Conservation (phyloP, 2,888 invertebrate species). For the Netelia inedita region DNA sequence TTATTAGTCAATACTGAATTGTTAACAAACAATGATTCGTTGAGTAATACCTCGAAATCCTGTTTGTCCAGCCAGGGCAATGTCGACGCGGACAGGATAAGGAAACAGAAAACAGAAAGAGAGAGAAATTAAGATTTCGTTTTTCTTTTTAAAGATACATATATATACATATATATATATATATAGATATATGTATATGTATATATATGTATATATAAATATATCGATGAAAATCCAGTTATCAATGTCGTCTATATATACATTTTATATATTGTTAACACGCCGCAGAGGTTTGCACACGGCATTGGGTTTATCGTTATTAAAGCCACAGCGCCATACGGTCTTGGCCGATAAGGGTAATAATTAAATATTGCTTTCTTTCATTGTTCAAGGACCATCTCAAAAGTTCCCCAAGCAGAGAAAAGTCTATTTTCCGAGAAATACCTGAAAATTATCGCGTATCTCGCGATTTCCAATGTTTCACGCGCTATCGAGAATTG, state of each 20-base stretch:
- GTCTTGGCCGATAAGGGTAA: slow-evolving; percentile 26
- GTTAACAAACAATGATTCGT: slow-evolving; percentile 83
- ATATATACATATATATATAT: slow-evolving; percentile 44
- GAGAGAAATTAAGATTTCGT: slow-evolving; percentile 80
- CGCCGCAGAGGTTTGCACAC: slow-evolving; percentile 45
- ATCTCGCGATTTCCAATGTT: slow-evolving; percentile 3
- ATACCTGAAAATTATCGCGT: slow-evolving; percentile 32
- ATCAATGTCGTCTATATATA: slow-evolving; percentile 37
- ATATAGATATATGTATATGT: slow-evolving; percentile 23
- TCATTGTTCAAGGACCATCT: slow-evolving; percentile 86
- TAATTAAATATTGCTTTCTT: slow-evolving; percentile 60
- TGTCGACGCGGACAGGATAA: slow-evolving; percentile 89
- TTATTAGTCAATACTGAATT: slow-evolving; percentile 79
- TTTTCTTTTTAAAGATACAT: slow-evolving; percentile 68
- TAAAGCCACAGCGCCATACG: slow-evolving; percentile 42
- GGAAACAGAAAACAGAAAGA: slow-evolving; percentile 90
- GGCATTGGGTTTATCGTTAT: slow-evolving; percentile 9
- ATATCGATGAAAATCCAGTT: slow-evolving; percentile 58
- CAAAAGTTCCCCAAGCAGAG: slow-evolving; percentile 86
- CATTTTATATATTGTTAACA: slow-evolving; percentile 43
- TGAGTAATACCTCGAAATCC: slow-evolving; percentile 93
- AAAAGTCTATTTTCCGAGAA: slow-evolving; percentile 78
- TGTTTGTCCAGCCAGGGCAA: slow-evolving; percentile 88
- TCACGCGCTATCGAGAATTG: slow-evolving; percentile 28
- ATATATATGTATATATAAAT: slow-evolving; percentile 44